Percentiles rank a stretch among this genome's conserved stretches.
phyloP scores from a whole-genome alignment of 2,888 invertebrate genomes.

The Phaedon cochleariae region DNA sequence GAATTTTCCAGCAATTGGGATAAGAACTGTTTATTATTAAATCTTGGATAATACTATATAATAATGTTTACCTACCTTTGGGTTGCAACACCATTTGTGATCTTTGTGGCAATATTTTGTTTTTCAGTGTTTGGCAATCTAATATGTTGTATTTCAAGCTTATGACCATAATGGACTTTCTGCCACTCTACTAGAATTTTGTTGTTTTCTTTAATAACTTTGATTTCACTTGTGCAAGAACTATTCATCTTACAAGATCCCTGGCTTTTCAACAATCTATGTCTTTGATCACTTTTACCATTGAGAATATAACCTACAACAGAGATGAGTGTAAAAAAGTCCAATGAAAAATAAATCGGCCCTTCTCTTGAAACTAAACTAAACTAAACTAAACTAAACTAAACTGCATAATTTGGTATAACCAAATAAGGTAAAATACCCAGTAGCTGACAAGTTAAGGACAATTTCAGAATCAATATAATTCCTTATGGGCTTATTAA shows the following conservation, averaged over 20 bases:
- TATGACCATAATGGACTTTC: slow-evolving; percentile 28
- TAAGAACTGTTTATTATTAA: background rate
- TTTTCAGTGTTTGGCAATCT: slow-evolving; percentile 23
- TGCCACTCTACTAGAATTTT: slow-evolving; percentile 23
- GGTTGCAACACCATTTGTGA: slow-evolving; percentile 17
- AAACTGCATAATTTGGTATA: no score
- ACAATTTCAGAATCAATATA: no score
- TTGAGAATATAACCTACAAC: background rate
- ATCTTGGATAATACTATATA: background rate
- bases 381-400: no score
- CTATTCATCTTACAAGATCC: slow-evolving; percentile 21
- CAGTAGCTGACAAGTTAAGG: no score
- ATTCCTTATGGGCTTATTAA: no score
- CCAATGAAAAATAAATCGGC: no score
- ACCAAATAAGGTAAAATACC: no score
- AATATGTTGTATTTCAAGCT: slow-evolving; percentile 18
- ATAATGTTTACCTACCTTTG: slow-evolving; percentile 11
- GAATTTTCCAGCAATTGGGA: background rate
- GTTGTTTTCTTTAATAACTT: slow-evolving; percentile 16
- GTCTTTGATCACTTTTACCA: slow-evolving; percentile 1
- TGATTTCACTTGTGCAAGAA: slow-evolving; percentile 19
- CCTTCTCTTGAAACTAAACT: no score
- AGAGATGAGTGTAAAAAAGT: no score
- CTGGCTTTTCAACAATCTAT: slow-evolving; percentile 17
- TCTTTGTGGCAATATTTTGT: slow-evolving; percentile 19